These are phyloP conservation scores for Varecia variegata DNA, from an alignment of 2,797 vertebrate species.

Conservation along the genomic window DNA sequence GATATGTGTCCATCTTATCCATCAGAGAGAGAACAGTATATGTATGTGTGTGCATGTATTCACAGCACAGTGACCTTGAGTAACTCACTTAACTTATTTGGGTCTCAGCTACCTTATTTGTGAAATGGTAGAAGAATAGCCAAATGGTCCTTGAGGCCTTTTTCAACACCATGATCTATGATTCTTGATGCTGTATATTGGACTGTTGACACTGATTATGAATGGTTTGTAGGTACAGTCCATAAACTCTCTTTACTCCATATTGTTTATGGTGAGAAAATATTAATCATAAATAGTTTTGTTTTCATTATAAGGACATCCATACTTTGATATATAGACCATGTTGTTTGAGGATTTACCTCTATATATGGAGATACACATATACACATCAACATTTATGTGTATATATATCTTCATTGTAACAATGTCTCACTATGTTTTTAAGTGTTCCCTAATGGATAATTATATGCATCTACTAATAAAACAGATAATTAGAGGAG, in stretches of 20 bases:
- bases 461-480: constrained; percentile 59
- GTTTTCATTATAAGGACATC: constrained; percentile 38
- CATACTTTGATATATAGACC: constrained; percentile 42
- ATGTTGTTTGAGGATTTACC: constrained; percentile 58
- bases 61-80: constrained; percentile 8
- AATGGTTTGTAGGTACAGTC: constrained; percentile 22
- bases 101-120: neutral
- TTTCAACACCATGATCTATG: constrained; percentile 37
- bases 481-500: constrained; percentile 73
- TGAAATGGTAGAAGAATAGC: constrained; percentile 26
- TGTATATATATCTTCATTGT: constrained; percentile 48
- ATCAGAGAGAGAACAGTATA: neutral
- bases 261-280: constrained; percentile 53
- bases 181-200: constrained; percentile 47
- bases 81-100: constrained; percentile 37
- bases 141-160: neutral
- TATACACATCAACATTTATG: neutral
- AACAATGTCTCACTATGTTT: constrained; percentile 64
- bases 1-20: neutral
- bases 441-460: constrained; percentile 65
- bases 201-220: constrained; percentile 61
- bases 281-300: constrained; percentile 54
- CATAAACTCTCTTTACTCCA: constrained; percentile 52
- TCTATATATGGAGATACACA: neutral
- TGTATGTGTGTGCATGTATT: neutral